Percentiles rank a stretch among this genome's conserved stretches.
These are phyloP conservation scores for Propithecus deckenii DNA, from an alignment of 2,797 vertebrate genomes.

Conservation along the genomic window DNA sequence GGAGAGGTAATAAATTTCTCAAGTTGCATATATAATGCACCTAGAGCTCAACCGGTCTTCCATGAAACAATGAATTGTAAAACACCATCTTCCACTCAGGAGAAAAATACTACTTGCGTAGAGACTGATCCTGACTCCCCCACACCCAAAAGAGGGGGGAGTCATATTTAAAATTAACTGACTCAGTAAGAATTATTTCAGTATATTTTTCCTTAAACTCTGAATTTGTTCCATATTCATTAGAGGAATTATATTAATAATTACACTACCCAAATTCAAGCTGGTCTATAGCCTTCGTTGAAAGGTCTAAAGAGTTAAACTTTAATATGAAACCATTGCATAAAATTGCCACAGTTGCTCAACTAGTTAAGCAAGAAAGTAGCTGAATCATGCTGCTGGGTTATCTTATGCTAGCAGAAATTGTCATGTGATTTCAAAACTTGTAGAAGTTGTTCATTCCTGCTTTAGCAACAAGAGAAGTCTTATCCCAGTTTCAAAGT, in stretches of 20 bases:
- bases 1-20: not conserved
- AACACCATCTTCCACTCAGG: not conserved
- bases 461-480: not conserved
- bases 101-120: not conserved
- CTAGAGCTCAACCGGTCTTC: fast-evolving
- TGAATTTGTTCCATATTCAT: not conserved
- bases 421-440: not conserved
- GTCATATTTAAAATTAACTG: not conserved
- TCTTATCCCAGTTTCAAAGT: not conserved
- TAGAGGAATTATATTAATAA: not conserved
- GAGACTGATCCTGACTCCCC: not conserved
- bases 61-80: not conserved
- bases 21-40: not conserved
- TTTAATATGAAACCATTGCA: not conserved
- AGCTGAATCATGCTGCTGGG: slow-evolving; percentile 62
- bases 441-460: not conserved
- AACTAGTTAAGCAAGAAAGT: not conserved
- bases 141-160: not conserved
- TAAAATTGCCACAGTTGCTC: not conserved
- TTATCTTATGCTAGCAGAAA: slow-evolving; percentile 42
- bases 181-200: not conserved
- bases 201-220: not conserved
- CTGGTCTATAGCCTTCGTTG: not conserved
- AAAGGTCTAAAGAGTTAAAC: not conserved
- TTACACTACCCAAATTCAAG: not conserved